These are phyloP conservation scores for Phycodurus eques DNA, from an alignment of 2,113 vertebrate genomes.

Conservation along the genomic window DNA sequence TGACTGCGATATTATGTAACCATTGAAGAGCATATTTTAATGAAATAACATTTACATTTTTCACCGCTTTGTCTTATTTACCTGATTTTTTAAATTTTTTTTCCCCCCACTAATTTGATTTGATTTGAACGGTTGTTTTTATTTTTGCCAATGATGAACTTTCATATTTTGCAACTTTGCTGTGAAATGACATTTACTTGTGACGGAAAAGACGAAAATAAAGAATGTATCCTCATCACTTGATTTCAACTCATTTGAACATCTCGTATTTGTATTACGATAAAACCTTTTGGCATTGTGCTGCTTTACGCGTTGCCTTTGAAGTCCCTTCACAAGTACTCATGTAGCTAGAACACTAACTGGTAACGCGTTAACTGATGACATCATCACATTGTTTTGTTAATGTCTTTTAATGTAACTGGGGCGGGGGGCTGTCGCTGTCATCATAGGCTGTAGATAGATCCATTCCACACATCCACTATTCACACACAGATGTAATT, in stretches of 20 bases:
- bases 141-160: neutral
- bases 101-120: neutral
- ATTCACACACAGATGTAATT: no score
- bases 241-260: neutral
- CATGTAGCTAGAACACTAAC: no score
- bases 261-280: neutral
- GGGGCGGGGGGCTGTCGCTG: no score
- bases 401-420: no score
- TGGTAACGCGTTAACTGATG: no score
- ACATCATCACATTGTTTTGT: no score
- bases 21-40: neutral
- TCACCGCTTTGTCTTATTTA: neutral
- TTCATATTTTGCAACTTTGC: constrained; percentile 2
- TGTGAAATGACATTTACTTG: neutral
- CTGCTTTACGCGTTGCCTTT: no score
- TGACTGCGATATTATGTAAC: no score
- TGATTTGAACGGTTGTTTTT: neutral
- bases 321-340: no score
- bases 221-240: neutral
- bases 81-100: no score
- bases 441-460: no score
- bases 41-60: neutral
- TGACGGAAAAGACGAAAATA: neutral
- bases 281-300: neutral
- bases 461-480: no score